Evolutionary conservation across 2,797 vertebrate genomes (phyloP), one percentile per base, ranked within the genome.

Genomic region (Hapalemur alaotrensis): DNA sequence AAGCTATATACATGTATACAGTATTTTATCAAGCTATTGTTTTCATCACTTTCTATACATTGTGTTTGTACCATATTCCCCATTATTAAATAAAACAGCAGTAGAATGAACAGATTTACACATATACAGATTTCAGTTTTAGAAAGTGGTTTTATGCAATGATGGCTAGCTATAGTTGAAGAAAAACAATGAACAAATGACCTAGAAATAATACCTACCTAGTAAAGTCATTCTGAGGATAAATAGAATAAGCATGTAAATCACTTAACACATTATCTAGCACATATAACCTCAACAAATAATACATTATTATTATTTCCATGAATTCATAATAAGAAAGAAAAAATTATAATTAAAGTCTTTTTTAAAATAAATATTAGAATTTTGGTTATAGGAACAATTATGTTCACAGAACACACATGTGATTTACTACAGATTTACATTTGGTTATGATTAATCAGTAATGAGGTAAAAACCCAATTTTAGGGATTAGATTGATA

Each of bases 71-170:
- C 88, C 48, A 84, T 35, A 83, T 25, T 89, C 15, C 1, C 17
- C 25, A 96, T 93, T 94, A 96, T 96, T 94, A 87, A 96, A 89
- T 93, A 52, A 84, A 91, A 81, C 4, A 80, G 25, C 4, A 91
- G 46, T 15, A 75, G 95, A 95, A 91, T 94, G 46, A 96, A 78
- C 17, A 81, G n/a, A 72, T 87, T 81, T 89, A 52, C 76, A 76
- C 6, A 22, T 23, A 28, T 80, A 78, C 35, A 54, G n/a, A 87
- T 94, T 82, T 92, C 25, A 50, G 18, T 92, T 95, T 97, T 57
- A 85, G 73, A 79, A 80, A 12, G 14, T 63, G 7, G 5, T 63
- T 87, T 78, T 86, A 57, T 91, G 30, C 35, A 84, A 65, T 80
- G 63, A 73, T 48, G 25, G 18, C 14, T 86, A 89, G 41, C 65